These are phyloP conservation scores for Mungos mungo DNA, from an alignment of 2,113 vertebrate species.

Conservation along the genomic window DNA sequence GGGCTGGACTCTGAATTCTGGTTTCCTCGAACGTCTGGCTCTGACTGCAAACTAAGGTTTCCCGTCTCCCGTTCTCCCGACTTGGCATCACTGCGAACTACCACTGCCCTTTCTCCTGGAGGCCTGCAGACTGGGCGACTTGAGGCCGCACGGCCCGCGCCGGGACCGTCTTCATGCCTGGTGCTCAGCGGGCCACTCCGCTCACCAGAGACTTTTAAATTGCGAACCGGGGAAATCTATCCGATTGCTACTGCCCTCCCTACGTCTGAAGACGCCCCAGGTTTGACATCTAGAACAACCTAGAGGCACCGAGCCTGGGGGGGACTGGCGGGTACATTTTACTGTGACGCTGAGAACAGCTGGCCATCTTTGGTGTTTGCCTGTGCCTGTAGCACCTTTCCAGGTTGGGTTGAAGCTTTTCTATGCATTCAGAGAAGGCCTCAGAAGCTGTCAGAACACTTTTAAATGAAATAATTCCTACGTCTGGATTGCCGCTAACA, in stretches of 20 bases:
- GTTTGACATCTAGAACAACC: neutral
- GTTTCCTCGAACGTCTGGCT: too few relatives aligned
- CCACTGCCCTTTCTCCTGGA: too few relatives aligned
- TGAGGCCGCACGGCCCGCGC: too few relatives aligned
- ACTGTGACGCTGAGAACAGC: neutral
- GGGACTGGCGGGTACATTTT: neutral
- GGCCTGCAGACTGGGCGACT: too few relatives aligned
- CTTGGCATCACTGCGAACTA: too few relatives aligned
- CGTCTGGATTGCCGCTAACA: neutral
- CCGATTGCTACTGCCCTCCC: neutral
- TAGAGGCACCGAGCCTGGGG: neutral
- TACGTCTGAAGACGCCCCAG: neutral
- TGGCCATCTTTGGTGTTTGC: neutral
- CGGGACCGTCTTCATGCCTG: neutral
- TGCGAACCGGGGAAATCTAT: neutral
- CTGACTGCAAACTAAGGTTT: too few relatives aligned
- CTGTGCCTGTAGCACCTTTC: neutral
- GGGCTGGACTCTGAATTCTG: too few relatives aligned
- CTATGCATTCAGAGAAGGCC: neutral
- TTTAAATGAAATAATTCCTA: neutral
- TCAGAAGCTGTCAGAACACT: neutral
- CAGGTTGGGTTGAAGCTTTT: neutral
- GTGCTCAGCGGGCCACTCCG: neutral
- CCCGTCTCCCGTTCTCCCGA: too few relatives aligned
- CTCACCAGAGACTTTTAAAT: neutral